A percentile compares a stretch with the other conserved stretches of the same genome.
Conservation (phyloP, 92 coral and sea anemone species). For the Siderastrea radians region DNA sequence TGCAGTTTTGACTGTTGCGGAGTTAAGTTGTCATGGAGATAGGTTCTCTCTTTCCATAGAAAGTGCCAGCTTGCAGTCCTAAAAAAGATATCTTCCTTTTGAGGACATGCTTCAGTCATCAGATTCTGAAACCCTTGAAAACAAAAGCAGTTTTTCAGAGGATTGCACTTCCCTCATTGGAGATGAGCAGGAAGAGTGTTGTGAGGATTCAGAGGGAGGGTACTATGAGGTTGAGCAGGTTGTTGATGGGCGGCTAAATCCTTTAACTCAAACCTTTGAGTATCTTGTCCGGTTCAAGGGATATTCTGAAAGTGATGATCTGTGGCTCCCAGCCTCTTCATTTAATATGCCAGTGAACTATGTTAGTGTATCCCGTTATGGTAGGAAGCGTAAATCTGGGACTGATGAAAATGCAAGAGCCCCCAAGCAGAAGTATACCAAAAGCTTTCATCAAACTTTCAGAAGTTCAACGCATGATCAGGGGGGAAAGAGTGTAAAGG, state of each 20-base stretch:
- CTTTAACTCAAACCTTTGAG: conserved; percentile 32
- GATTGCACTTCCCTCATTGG: background rate
- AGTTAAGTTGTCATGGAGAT: background rate
- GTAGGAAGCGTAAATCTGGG: conserved; percentile 17
- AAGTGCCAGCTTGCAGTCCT: conserved; percentile 1
- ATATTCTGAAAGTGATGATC: conserved; percentile 32
- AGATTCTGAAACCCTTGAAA: background rate
- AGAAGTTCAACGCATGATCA: background rate
- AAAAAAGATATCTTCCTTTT: conserved; percentile 25
- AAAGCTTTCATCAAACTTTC: background rate
- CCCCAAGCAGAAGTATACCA: conserved; percentile 2
- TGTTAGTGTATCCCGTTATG: conserved; percentile 20
- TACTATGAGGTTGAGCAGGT: conserved; percentile 34
- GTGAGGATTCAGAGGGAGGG: background rate
- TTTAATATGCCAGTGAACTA: conserved; percentile 32
- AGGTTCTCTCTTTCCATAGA: background rate
- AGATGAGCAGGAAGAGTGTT: background rate
- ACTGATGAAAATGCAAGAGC: background rate
- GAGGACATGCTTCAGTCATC: conserved; percentile 12
- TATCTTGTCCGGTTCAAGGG: conserved; percentile 43
- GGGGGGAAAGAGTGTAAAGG: background rate
- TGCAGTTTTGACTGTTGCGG: background rate
- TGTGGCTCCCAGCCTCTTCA: conserved; percentile 52
- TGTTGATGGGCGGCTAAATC: conserved; percentile 30
- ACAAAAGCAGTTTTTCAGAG: background rate